A percentile compares a stretch with the other conserved stretches of the same genome.
Conservation (phyloP, 2,797 vertebrate genomes). For the Enteromius radiatus region DNA sequence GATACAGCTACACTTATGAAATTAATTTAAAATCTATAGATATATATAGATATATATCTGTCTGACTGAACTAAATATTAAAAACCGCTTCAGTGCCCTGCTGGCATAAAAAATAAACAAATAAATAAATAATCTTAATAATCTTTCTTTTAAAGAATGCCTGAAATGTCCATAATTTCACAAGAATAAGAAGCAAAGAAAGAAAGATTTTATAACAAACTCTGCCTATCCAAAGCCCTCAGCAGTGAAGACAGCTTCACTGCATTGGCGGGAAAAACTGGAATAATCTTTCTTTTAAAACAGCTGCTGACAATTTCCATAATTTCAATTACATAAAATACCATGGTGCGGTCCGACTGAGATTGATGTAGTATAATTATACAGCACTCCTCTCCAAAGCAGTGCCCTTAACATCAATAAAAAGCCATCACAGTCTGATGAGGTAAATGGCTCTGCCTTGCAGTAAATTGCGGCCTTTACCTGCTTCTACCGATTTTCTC, state of each 20-base stretch:
- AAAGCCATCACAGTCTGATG: conserved; percentile 39
- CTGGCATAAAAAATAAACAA: neutral
- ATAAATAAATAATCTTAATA: neutral
- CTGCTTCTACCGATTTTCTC: conserved; percentile 66
- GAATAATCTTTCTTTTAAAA: conserved; percentile 64
- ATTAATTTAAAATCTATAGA: neutral
- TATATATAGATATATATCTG: too few species aligned
- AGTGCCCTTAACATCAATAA: conserved; percentile 43
- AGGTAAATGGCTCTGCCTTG: conserved; percentile 11
- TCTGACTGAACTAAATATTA: neutral
- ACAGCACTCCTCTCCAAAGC: conserved; percentile 48
- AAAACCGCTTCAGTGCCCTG: neutral
- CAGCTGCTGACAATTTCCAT: conserved; percentile 58
- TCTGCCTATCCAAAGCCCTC: neutral
- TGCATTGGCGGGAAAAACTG: conserved; percentile 29
- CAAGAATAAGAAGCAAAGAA: too few species aligned
- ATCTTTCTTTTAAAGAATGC: too few species aligned
- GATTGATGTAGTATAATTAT: conserved; percentile 57
- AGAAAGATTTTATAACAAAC: neutral
- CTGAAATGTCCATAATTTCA: too few species aligned
- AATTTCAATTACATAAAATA: conserved; percentile 62
- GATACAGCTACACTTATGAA: neutral
- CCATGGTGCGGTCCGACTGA: conserved; percentile 45
- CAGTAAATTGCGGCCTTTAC: conserved; percentile 58
- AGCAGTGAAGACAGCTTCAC: neutral